Conservation (phyloP, 2,888 invertebrate genomes). For the Plebejus argus region DNA sequence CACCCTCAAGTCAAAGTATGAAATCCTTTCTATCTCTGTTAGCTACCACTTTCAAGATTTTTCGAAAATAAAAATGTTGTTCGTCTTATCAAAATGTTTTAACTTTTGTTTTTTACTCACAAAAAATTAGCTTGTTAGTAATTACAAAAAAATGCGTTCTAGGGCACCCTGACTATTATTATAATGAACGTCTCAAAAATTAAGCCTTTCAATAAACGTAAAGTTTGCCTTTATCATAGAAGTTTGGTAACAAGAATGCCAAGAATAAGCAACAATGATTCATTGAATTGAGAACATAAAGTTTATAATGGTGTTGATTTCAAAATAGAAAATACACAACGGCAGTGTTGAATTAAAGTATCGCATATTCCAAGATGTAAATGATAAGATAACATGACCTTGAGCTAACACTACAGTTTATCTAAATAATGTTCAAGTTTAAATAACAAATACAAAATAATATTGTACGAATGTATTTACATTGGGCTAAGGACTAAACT, state of each 20-base stretch:
- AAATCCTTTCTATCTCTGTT: no score
- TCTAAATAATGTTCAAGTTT: slow-evolving; percentile 44
- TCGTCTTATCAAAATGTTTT: no score
- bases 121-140: no score
- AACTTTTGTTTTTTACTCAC: no score
- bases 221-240: not conserved
- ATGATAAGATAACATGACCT: slow-evolving; percentile 23
- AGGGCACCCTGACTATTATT: no score
- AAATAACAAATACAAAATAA: not conserved
- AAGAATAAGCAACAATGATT: not conserved
- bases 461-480: not conserved
- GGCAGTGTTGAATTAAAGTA: slow-evolving; percentile 8
- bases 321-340: not conserved
- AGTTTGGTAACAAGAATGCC: not conserved
- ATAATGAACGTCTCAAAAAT: not conserved
- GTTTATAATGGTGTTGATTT: not conserved
- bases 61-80: no score
- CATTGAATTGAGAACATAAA: slow-evolving; percentile 9
- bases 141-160: no score
- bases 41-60: no score
- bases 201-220: not conserved
- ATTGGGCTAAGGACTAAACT: not conserved
- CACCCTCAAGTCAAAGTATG: no score
- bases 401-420: slow-evolving; percentile 7
- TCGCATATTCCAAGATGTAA: not conserved